phyloP scores from a whole-genome alignment of 2,113 vertebrate species.

The Ictidomys tridecemlineatus region DNA sequence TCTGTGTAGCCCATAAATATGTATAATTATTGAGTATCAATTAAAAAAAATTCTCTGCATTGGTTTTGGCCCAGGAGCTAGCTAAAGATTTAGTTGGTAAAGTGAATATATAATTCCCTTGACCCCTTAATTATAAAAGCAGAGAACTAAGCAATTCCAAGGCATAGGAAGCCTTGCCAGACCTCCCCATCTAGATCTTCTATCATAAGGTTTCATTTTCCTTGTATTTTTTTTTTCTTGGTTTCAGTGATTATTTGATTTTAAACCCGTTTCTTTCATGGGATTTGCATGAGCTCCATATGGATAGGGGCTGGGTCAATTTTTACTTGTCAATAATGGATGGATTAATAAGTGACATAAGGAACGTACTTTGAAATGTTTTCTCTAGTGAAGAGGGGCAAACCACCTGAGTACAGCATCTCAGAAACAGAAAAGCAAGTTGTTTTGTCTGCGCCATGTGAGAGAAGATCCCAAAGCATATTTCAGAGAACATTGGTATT shows the following conservation, averaged over 20 bases:
- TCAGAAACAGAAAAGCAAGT: not conserved
- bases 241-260: not conserved
- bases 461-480: constrained; percentile 14
- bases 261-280: not conserved
- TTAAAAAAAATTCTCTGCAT: not conserved
- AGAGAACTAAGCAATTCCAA: not conserved
- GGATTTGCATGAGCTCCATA: not conserved
- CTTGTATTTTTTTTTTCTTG: not conserved
- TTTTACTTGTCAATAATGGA: constrained; percentile 41
- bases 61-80: not conserved
- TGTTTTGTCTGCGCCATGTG: not conserved
- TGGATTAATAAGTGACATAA: not conserved
- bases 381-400: not conserved
- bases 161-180: not conserved
- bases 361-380: not conserved
- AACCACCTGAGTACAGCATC: not conserved
- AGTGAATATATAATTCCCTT: not conserved
- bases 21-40: not conserved
- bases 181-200: not conserved
- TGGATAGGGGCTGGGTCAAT: not conserved
- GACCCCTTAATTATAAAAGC: not conserved
- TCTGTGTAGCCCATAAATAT: not conserved
- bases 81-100: not conserved
- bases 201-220: not conserved
- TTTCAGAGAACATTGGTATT: constrained; percentile 26